Conservation (phyloP, 2,888 invertebrate species). For the Teleogryllus oceanicus region DNA sequence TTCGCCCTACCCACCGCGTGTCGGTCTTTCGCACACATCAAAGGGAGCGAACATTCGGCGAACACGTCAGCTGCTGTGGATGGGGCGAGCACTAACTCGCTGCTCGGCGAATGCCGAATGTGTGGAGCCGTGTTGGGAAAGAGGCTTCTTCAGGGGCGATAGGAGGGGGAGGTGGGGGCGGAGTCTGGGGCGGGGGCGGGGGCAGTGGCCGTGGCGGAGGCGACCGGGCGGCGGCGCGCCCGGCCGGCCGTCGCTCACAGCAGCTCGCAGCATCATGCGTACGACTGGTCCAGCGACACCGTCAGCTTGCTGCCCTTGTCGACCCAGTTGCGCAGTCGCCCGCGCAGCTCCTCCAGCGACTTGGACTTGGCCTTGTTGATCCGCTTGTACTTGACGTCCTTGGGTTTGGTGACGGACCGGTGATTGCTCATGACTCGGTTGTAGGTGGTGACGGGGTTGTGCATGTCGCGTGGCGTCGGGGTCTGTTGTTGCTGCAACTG, state of each 20-base stretch:
- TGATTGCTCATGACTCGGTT: slow-evolving; percentile 89
- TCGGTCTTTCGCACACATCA: too few relatives aligned
- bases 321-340: slow-evolving; percentile 79
- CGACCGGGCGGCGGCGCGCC: not conserved
- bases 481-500: not conserved
- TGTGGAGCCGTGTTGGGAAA: too few relatives aligned
- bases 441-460: slow-evolving; percentile 62
- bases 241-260: not conserved
- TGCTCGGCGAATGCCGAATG: too few relatives aligned
- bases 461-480: slow-evolving; percentile 32
- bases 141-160: not conserved
- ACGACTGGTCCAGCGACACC: slow-evolving; percentile 36
- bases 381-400: slow-evolving; percentile 86
- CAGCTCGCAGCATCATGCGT: slow-evolving; percentile 30
- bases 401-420: slow-evolving; percentile 83
- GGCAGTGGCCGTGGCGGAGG: not conserved
- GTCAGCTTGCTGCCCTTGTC: slow-evolving; percentile 54
- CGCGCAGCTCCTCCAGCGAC: slow-evolving; percentile 78
- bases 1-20: too few relatives aligned
- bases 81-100: too few relatives aligned
- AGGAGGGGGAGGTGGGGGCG: not conserved
- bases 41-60: too few relatives aligned
- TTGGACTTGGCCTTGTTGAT: slow-evolving; percentile 89
- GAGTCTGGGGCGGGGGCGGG: not conserved
- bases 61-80: too few relatives aligned